Conservation (phyloP, 2,888 invertebrate species). For the Phyto melanocephala region DNA sequence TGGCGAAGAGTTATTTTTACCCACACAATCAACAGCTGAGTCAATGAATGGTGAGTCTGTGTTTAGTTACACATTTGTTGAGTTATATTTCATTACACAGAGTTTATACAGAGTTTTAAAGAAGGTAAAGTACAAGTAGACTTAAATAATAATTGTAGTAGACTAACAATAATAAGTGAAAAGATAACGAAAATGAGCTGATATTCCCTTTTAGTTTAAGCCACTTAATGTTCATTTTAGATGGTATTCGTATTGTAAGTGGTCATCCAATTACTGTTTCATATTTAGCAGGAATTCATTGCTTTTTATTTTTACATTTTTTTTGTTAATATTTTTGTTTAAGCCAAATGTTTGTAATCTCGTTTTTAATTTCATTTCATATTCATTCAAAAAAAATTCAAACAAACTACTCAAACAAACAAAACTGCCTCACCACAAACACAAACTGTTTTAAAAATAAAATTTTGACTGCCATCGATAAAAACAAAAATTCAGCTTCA, state of each 20-base stretch:
- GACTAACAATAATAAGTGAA: neutral
- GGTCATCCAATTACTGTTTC: constrained; percentile 1
- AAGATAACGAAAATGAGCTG: neutral
- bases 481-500: constrained; percentile 62
- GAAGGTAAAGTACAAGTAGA: constrained; percentile 4
- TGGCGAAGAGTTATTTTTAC: constrained; percentile 78
- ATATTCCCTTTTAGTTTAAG: neutral
- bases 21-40: constrained; percentile 67
- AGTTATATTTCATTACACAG: neutral
- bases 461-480: constrained; percentile 13
- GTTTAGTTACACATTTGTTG: neutral
- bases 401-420: constrained; percentile 31
- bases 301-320: constrained; percentile 25
- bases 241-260: neutral
- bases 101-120: too few relatives aligned
- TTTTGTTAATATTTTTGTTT: constrained; percentile 3
- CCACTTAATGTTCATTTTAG: neutral
- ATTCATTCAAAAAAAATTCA: constrained; percentile 52
- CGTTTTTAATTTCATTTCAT: constrained; percentile 59
- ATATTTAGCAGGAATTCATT: constrained; percentile 21
- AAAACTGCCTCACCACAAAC: constrained; percentile 41
- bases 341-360: constrained; percentile 54
- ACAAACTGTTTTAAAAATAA: constrained; percentile 38
- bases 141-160: too few relatives aligned
- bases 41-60: constrained; percentile 65